Evolutionary conservation across 2,797 vertebrate genomes (phyloP).

Genomic region (Champsocephalus gunnari): DNA sequence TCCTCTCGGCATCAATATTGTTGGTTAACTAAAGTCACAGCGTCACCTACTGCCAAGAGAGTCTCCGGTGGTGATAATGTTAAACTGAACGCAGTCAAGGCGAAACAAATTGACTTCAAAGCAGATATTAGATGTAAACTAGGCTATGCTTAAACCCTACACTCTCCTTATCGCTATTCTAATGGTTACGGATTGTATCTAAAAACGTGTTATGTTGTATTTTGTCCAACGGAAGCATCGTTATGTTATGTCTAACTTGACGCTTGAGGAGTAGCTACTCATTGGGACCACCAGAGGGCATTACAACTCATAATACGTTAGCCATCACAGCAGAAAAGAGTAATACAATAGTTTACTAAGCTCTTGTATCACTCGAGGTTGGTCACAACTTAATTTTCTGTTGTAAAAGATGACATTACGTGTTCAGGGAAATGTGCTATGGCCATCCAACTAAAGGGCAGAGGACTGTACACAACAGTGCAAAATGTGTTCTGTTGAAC

Average conservation of each 20-base stretch:
- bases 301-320: background rate
- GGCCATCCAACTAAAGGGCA: background rate
- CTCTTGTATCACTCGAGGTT: too few species aligned
- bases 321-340: background rate
- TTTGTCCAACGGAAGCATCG: rapidly evolving
- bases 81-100: background rate
- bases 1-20: background rate
- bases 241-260: background rate
- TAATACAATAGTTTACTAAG: too few species aligned
- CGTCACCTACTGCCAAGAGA: conserved; percentile 38
- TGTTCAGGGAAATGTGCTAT: background rate
- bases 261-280: rapidly evolving
- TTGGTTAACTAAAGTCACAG: background rate
- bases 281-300: background rate
- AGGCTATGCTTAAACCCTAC: too few species aligned
- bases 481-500: too few species aligned
- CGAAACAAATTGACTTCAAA: too few species aligned
- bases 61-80: background rate
- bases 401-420: too few species aligned
- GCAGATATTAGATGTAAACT: background rate
- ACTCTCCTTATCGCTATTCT: too few species aligned
- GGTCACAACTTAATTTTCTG: too few species aligned
- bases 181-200: background rate
- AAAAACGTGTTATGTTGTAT: background rate
- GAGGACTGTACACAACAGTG: too few species aligned